Conservation (phyloP, 2,797 vertebrate genomes). For the Cichlasoma orientale region DNA sequence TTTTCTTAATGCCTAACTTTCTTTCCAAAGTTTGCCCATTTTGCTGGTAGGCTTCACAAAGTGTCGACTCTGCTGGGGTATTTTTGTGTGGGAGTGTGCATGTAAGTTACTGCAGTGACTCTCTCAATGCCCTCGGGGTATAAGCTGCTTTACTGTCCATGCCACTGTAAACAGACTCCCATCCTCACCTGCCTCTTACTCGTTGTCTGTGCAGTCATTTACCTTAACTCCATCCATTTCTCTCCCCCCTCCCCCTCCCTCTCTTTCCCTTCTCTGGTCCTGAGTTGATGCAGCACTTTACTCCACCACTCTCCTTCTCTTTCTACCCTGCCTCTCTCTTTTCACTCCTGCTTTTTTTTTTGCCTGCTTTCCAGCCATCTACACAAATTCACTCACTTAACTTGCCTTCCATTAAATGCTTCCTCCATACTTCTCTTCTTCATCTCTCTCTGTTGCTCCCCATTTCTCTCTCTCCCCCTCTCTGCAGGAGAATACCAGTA, state of each 20-base stretch:
- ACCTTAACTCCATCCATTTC: conserved; percentile 41
- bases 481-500: conserved; percentile 57
- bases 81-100: conserved; percentile 10
- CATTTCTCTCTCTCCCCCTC: conserved; percentile 6
- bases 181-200: conserved; percentile 49
- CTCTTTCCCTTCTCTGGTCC: neutral
- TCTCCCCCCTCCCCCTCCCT: conserved; percentile 8
- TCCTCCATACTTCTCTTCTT: neutral
- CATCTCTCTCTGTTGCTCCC: conserved; percentile 15
- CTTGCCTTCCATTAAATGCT: conserved; percentile 45
- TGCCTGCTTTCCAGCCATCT: conserved; percentile 5
- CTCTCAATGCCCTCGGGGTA: conserved; percentile 41
- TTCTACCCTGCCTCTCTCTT: neutral
- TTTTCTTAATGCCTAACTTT: conserved; percentile 16
- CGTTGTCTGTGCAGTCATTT: conserved; percentile 41
- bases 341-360: neutral
- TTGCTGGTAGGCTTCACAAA: conserved; percentile 7
- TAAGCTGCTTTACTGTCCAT: conserved; percentile 50
- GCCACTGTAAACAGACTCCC: conserved; percentile 51
- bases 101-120: conserved; percentile 49
- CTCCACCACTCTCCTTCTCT: conserved; percentile 12
- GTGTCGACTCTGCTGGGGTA: neutral
- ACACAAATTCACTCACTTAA: conserved; percentile 20
- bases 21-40: conserved; percentile 14
- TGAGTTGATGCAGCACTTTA: conserved; percentile 40